Conservation (phyloP, 64 coral and sea anemone genomes). For the Montipora foliosa region DNA sequence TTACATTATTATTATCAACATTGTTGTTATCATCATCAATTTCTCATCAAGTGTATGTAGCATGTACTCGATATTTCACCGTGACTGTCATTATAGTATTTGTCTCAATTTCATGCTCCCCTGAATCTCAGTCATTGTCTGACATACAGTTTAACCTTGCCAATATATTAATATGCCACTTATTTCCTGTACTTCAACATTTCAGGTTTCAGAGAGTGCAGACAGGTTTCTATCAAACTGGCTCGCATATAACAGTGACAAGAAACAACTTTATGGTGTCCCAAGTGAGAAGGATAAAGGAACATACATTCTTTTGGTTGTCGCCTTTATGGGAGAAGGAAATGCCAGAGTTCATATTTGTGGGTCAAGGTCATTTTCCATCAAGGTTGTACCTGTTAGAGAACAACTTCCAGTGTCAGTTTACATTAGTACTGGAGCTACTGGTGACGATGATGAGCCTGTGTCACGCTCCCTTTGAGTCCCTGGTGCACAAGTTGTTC, state of each 20-base stretch:
- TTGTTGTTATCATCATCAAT: too few species aligned
- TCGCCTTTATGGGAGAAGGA: slow-evolving; percentile 64
- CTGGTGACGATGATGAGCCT: slow-evolving; percentile 13
- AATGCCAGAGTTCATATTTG: slow-evolving; percentile 65
- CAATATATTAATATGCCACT: neutral
- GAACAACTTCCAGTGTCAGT: slow-evolving; percentile 6
- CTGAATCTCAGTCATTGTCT: too few species aligned
- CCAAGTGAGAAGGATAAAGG: slow-evolving; percentile 75
- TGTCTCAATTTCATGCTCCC: too few species aligned
- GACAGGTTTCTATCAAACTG: slow-evolving; percentile 84
- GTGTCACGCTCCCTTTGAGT: slow-evolving; percentile 49
- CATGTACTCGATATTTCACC: too few species aligned
- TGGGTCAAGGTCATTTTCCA: slow-evolving; percentile 77
- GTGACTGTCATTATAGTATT: too few species aligned
- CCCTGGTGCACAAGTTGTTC: slow-evolving; percentile 64
- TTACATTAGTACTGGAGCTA: slow-evolving; percentile 20
- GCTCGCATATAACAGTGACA: slow-evolving; percentile 68
- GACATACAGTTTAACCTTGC: too few species aligned
- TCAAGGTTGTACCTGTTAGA: slow-evolving; percentile 41
- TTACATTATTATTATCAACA: too few species aligned
- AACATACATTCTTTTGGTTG: slow-evolving; percentile 76
- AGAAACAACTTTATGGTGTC: slow-evolving; percentile 75
- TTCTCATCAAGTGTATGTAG: too few species aligned
- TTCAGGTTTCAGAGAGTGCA: slow-evolving; percentile 76
- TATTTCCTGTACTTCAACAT: neutral